phyloP scores from a whole-genome alignment of 2,113 vertebrate species.

The Alligator sinensis region DNA sequence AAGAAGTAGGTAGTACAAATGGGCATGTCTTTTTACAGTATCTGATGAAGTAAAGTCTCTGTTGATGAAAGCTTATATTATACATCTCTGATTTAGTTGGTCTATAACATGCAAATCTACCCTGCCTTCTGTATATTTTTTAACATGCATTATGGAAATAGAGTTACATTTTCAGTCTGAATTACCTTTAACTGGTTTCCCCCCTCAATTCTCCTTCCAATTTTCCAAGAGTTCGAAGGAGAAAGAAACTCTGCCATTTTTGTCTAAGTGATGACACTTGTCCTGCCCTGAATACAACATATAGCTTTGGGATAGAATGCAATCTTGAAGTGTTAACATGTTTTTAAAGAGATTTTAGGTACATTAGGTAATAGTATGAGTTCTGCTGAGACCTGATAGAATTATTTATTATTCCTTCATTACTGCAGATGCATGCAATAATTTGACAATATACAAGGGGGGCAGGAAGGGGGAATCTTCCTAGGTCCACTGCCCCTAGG shows the following conservation, averaged over 20 bases:
- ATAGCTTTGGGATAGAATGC: background rate
- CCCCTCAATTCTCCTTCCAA: no score
- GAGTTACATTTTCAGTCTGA: no score
- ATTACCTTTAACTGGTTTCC: no score
- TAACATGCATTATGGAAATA: no score
- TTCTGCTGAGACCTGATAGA: background rate
- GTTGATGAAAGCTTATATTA: no score
- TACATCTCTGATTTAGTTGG: no score
- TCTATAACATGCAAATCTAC: no score
- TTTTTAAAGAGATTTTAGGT: background rate
- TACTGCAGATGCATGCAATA: background rate
- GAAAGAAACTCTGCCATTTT: background rate
- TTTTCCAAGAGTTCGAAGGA: background rate
- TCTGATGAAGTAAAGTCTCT: no score
- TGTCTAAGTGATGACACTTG: background rate
- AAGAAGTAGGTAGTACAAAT: background rate
- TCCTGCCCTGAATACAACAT: background rate
- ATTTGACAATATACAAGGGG: background rate
- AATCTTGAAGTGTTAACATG: background rate
- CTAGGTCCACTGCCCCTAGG: background rate
- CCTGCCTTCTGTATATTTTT: no score
- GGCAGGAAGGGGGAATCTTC: no score
- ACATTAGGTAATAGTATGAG: background rate
- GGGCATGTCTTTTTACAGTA: no score
- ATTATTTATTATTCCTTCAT: background rate